Conservation (phyloP, 2,888 invertebrate genomes). For the Lasius platythorax region DNA sequence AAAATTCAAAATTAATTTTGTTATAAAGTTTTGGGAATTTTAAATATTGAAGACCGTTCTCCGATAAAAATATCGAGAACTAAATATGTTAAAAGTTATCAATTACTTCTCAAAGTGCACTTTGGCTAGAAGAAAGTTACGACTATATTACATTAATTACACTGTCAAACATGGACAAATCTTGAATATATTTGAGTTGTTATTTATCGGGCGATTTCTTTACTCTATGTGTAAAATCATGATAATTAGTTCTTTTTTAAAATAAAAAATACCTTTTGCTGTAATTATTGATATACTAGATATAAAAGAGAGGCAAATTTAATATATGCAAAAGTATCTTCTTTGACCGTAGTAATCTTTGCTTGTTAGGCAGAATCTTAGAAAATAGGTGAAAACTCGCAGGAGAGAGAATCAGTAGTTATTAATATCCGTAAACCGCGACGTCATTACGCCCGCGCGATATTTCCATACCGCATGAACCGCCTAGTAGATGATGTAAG, state of each 20-base stretch:
- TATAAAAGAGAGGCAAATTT: neutral
- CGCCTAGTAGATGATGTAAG: constrained; percentile 57
- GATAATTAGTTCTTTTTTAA: neutral
- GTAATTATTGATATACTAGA: neutral
- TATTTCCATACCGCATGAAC: constrained; percentile 42
- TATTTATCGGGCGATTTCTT: neutral
- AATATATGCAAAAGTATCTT: neutral
- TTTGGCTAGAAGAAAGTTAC: neutral
- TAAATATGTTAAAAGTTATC: neutral
- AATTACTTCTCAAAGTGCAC: neutral
- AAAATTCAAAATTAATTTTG: constrained; percentile 7
- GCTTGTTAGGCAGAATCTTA: neutral
- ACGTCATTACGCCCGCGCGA: constrained; percentile 65
- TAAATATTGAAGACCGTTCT: neutral
- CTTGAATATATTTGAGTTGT: neutral
- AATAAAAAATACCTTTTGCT: neutral
- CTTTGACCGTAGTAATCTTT: neutral
- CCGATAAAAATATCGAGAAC: neutral
- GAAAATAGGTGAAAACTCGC: constrained; percentile 6
- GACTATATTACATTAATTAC: neutral
- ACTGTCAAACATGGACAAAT: neutral
- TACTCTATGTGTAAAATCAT: neutral
- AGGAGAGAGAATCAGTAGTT: constrained; percentile 47
- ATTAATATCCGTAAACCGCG: constrained; percentile 66
- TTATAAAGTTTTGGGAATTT: neutral